Percentiles rank a stretch among this genome's conserved stretches.
Evolutionary conservation across 2,888 invertebrate genomes (phyloP).

Genomic region (Dolichomitus sp.): DNA sequence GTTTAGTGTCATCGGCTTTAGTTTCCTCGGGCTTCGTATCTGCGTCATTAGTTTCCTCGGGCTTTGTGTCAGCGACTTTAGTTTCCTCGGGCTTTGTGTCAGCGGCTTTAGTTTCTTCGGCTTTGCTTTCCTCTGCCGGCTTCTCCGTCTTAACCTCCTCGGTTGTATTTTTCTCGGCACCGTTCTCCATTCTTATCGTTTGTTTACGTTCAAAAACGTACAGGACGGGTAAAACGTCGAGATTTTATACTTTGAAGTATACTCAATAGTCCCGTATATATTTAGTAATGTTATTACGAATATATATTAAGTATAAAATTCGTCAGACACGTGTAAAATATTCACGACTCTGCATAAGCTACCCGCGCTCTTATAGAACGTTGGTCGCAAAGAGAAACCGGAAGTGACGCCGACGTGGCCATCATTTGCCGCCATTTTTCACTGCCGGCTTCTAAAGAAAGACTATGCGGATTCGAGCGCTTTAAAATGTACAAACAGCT

Average conservation of each 20-base stretch:
- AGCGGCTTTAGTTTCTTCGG: neutral
- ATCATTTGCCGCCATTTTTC: conserved; percentile 34
- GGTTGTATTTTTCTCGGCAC: conserved; percentile 65
- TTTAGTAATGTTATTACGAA: neutral
- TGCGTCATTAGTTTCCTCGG: conserved; percentile 43
- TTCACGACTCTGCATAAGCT: conserved; percentile 11
- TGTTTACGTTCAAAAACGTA: neutral
- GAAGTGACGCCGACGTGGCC: conserved; percentile 45
- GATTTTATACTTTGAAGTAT: neutral
- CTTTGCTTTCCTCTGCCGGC: conserved; percentile 50
- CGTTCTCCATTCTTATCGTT: conserved; percentile 74
- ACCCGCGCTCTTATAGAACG: conserved; percentile 15
- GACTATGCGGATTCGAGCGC: neutral
- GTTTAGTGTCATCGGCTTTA: conserved; percentile 68
- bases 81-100: conserved; percentile 71
- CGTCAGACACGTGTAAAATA: conserved; percentile 50
- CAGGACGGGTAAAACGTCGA: neutral
- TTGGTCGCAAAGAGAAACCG: conserved; percentile 45
- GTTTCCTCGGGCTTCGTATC: conserved; percentile 39
- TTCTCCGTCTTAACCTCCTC: conserved; percentile 59
- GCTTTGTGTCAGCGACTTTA: conserved; percentile 67
- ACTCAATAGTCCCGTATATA: neutral
- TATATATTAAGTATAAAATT: conserved; percentile 5
- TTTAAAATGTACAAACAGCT: neutral
- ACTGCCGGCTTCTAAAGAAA: conserved; percentile 45